These are phyloP conservation scores for Sesia bembeciformis DNA, from an alignment of 2,888 invertebrate genomes.

Conservation along the genomic window DNA sequence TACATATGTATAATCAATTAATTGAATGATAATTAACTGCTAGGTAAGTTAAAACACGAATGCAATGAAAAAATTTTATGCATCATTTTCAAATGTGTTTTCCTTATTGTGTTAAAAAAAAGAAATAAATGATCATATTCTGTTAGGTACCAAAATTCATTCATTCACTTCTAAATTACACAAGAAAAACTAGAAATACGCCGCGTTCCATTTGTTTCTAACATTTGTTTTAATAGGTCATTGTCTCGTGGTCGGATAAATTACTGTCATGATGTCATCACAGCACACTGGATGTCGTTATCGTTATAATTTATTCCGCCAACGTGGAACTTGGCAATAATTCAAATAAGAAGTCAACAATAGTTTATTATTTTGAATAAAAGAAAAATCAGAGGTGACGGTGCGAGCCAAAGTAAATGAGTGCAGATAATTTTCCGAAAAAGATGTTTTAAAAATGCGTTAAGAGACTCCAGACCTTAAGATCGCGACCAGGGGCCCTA, in stretches of 20 bases:
- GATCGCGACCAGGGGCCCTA: too few species aligned
- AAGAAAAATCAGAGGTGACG: not conserved
- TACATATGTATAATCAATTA: too few species aligned
- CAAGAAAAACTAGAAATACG: not conserved
- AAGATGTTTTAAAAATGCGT: too few species aligned
- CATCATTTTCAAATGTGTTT: too few species aligned
- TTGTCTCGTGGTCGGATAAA: slow-evolving; percentile 7
- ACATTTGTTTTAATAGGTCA: not conserved
- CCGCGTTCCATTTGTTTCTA: not conserved
- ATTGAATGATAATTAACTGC: too few species aligned
- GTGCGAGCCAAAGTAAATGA: not conserved
- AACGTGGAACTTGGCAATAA: not conserved
- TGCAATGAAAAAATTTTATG: too few species aligned
- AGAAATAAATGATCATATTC: too few species aligned
- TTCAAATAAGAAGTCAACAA: not conserved
- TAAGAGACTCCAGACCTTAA: too few species aligned
- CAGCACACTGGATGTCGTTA: slow-evolving; percentile 2
- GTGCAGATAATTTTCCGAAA: too few species aligned
- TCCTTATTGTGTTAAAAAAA: too few species aligned
- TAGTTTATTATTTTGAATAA: not conserved
- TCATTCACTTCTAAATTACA: not conserved
- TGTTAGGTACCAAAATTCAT: too few species aligned
- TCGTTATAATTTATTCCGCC: slow-evolving; percentile 13
- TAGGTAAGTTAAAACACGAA: too few species aligned
- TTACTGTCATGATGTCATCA: slow-evolving; percentile 4